Base-by-base conservation (phyloP, 2,888 invertebrate species). In the Galeopsomyia nigrocyanea region DNA sequence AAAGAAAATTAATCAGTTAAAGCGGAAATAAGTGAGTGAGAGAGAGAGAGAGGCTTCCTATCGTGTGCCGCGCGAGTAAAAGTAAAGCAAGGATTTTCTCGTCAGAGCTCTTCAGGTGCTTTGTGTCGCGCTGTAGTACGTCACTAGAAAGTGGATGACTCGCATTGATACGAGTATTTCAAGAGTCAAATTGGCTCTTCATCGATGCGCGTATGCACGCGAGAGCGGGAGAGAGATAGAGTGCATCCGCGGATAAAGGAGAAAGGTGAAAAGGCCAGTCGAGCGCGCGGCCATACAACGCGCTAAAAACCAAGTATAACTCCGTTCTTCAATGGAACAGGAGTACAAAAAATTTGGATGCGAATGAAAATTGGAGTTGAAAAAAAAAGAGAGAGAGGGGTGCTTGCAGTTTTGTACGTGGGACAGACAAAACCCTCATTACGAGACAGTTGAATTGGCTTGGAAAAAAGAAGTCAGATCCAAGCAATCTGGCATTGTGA, bases 1-100 rank as follows among this genome's bases (percentile, higher is more conserved):
- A 63, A 16, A 55, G 53, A 55, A 53, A 64, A 64, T 64, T 53
- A 64, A 64, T 64, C 63, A 39, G 21, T 64, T 64, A 58, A 58
- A 64, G 39, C 53, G 31, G 26, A n/a, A 61, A 19, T 39, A 39
- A 39, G 39, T 39, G 39, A 13, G 39, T 5, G 39, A 22, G 16
- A 5, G 26, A 5, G n/a, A n/a, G n/a, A n/a, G n/a, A n/a, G n/a
- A n/a, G n/a, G n/a, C n/a, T n/a, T n/a, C n/a, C 26, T 26, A 5
- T 26, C 26, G 5, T 26, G 1, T n/a, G 46, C 0, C 6, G 10
- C 7, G 14, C 64, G 55, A 46, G 46, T 46, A 55, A 55, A 64
- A 55, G n/a, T 16, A 46, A 46, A 55, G 46, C 64, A 19, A 64
- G 53, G 50, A 64, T 64, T 64, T 64, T n/a, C 64, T 46, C n/a